Evolutionary conservation across 2,797 vertebrate species (phyloP), one percentile per base, ranked within the genome.

Genomic region (Microhierax caerulescens): DNA sequence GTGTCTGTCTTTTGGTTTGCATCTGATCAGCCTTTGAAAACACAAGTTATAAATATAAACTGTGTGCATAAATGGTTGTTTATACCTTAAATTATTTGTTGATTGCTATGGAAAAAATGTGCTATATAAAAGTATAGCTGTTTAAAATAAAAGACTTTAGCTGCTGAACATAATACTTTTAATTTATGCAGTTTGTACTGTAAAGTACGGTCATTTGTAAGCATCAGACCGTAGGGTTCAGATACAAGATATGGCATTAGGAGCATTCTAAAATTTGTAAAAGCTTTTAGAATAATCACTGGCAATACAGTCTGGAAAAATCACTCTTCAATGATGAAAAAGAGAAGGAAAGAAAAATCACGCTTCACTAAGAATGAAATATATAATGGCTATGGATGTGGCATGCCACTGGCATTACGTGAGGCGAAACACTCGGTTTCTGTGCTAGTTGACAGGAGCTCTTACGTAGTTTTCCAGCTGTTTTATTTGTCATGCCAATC

Each of bases 11-110:
- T 83, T 88, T 74, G 60, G 32, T 74, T 93, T 84, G n/a, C 30
- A 28, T 81, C 80, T 86, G 48, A 92, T 64, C 56, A 93, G 56
- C 39, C 72, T 88, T 86, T 92, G 68, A 85, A 88, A 97, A 60
- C 78, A 56, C 24, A 88, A 85, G 36, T 63, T 85, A 41, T 88
- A 92, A 91, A 93, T 88, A 61, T 43, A 81, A 78, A 75, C 50
- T 68, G 61, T 64, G 50, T 64, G 28, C 50, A 81, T 69, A 83
- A 83, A 37, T 81, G 75, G 41, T 76, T 48, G 12, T 48, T 93
- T 77, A 17, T 84, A 51, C 13, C 24, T 92, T 63, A 72, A 69
- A 75, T 53, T 27, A 24, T 80, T 85, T 91, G 10, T 88, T 75
- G 32, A 7, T 7, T 87, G 21, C 47, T 86, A 6, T 3, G 20